A percentile compares a stretch with the other conserved stretches of the same genome.
phyloP scores from a whole-genome alignment of 2,888 invertebrate genomes.

The Troides helena region DNA sequence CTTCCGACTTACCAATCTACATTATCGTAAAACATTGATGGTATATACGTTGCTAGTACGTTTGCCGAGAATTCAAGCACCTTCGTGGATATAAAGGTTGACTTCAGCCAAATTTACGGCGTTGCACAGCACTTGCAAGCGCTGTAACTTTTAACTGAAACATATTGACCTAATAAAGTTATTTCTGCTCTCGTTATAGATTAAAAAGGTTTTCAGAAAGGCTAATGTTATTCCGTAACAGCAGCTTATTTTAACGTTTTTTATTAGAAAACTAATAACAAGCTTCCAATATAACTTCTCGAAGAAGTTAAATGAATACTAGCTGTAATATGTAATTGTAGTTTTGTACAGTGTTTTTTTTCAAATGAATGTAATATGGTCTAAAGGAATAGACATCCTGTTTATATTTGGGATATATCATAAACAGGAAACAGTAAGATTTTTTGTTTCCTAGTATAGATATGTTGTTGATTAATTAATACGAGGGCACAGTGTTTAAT shows the following conservation, averaged over 20 bases:
- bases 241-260: neutral
- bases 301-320: neutral
- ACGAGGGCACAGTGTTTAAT: too few species aligned
- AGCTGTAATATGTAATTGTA: neutral
- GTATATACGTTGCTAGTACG: neutral
- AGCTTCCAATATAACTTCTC: neutral
- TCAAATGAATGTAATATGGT: neutral
- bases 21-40: neutral
- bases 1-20: neutral
- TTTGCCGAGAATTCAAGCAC: slow-evolving; percentile 1
- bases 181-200: slow-evolving; percentile 5
- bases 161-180: slow-evolving; percentile 20
- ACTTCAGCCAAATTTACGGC: slow-evolving; percentile 10
- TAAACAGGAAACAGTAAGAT: too few species aligned
- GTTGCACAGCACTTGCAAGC: slow-evolving; percentile 4
- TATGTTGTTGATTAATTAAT: too few species aligned
- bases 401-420: too few species aligned
- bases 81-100: neutral
- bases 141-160: slow-evolving; percentile 6
- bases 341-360: neutral
- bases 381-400: too few species aligned
- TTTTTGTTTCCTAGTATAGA: too few species aligned
- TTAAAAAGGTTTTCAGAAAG: slow-evolving; percentile 6
- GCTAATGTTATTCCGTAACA: neutral
- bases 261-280: neutral